A percentile compares a stretch with the other conserved stretches of the same genome.
These are phyloP conservation scores for Leuciscus waleckii DNA, from an alignment of 2,797 vertebrate genomes.

Conservation along the genomic window DNA sequence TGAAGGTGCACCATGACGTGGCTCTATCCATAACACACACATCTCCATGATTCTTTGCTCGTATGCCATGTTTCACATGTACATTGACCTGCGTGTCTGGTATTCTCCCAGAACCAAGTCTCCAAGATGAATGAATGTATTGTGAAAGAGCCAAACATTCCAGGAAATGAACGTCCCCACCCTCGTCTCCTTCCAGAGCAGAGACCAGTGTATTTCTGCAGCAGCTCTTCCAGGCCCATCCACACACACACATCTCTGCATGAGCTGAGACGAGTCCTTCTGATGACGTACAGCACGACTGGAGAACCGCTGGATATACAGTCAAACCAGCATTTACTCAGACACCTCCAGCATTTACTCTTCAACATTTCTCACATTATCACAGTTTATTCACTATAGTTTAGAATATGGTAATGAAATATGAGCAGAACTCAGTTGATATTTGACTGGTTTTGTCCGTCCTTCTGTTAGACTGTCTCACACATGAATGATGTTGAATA, in stretches of 20 bases:
- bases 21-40: constrained; percentile 68
- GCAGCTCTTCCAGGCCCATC: constrained; percentile 45
- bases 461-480: too few relatives aligned
- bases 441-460: too few relatives aligned
- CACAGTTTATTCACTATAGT: too few relatives aligned
- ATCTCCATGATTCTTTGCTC: constrained; percentile 86
- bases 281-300: constrained; percentile 14
- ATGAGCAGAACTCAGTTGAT: too few relatives aligned
- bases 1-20: constrained; percentile 33
- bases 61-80: constrained; percentile 86
- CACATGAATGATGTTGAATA: too few relatives aligned
- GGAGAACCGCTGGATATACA: constrained; percentile 65
- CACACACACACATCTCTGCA: background rate
- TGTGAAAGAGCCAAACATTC: constrained; percentile 81
- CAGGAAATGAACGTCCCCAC: constrained; percentile 77
- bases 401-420: too few relatives aligned
- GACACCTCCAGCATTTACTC: too few relatives aligned
- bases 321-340: too few relatives aligned
- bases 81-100: constrained; percentile 84
- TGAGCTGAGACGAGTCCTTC: constrained; percentile 21
- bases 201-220: constrained; percentile 50
- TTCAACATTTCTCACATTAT: too few relatives aligned
- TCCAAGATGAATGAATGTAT: constrained; percentile 82
- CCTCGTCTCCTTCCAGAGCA: constrained; percentile 56
- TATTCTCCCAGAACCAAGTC: constrained; percentile 83